These are phyloP conservation scores for Pao palembangensis DNA, from an alignment of 2,113 vertebrate species.

Conservation along the genomic window DNA sequence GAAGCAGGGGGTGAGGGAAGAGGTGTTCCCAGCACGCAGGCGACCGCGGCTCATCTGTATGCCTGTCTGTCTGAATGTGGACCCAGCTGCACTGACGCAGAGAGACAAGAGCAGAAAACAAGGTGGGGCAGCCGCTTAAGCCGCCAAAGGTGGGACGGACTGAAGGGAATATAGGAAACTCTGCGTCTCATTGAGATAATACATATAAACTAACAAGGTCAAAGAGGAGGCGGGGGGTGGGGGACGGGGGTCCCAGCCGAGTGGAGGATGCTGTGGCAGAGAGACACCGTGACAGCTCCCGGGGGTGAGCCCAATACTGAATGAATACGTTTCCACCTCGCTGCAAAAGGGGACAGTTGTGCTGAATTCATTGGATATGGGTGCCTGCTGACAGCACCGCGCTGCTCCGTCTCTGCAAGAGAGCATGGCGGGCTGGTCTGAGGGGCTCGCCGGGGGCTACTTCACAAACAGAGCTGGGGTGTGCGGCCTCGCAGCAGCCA, in stretches of 20 bases:
- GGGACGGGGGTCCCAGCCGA: conserved; percentile 27
- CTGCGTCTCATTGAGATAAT: conserved; percentile 22
- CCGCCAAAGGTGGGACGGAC: conserved; percentile 28
- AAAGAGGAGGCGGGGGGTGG: conserved; percentile 7
- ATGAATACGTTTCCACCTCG: conserved; percentile 50
- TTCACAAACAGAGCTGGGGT: too few species aligned
- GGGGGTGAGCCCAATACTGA: conserved; percentile 55
- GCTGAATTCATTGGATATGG: conserved; percentile 75
- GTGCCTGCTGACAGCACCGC: conserved; percentile 69
- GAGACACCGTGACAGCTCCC: conserved; percentile 46
- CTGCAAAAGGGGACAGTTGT: conserved; percentile 70
- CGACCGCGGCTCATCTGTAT: conserved; percentile 39
- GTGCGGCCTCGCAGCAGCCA: too few species aligned
- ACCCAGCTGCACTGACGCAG: conserved; percentile 17
- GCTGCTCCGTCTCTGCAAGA: conserved; percentile 59
- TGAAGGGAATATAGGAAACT: conserved; percentile 29
- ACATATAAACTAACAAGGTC: conserved; percentile 42
- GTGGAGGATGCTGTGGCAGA: conserved; percentile 51
- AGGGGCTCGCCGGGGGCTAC: conserved; percentile 34
- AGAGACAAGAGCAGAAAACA: conserved; percentile 23
- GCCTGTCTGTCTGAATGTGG: conserved; percentile 46
- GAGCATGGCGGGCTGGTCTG: conserved; percentile 51
- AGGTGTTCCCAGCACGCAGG: conserved; percentile 30
- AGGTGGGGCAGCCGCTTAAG: conserved; percentile 34
- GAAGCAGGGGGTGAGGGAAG: conserved; percentile 10